phyloP scores from a whole-genome alignment of 2,797 vertebrate genomes.

The Diplodus sargus region DNA sequence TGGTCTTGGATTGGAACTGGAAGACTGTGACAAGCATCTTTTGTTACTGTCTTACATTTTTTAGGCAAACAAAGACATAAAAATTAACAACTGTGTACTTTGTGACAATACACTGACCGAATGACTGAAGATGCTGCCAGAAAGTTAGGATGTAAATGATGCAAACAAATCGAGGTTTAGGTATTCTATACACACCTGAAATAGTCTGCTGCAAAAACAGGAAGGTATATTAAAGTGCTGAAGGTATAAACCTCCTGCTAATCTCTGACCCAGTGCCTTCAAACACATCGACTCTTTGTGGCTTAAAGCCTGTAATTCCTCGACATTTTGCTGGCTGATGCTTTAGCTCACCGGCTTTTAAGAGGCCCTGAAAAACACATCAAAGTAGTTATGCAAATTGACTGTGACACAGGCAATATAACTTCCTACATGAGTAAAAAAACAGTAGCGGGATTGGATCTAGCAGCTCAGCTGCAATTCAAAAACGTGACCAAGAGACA shows the following conservation, averaged over 20 bases:
- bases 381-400: constrained; percentile 45
- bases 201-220: background rate
- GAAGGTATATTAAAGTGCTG: background rate
- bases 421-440: constrained; percentile 40
- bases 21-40: background rate
- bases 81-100: background rate
- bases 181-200: background rate
- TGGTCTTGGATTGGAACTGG: background rate
- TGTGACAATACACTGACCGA: background rate
- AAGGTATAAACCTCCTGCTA: background rate
- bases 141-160: no score
- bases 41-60: background rate
- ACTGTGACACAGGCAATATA: constrained; percentile 43
- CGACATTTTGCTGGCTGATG: constrained; percentile 16
- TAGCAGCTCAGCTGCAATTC: constrained; percentile 21
- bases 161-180: background rate
- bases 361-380: constrained; percentile 48
- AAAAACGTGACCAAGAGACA: constrained; percentile 36
- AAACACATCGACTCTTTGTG: constrained; percentile 18
- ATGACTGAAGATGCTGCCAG: background rate
- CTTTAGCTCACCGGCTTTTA: constrained; percentile 18
- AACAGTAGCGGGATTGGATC: constrained; percentile 38
- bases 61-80: background rate
- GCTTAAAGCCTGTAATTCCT: constrained; percentile 16
- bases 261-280: background rate